Evolutionary conservation across 2,797 vertebrate species (phyloP).

Genomic region (Liparis tanakae): DNA sequence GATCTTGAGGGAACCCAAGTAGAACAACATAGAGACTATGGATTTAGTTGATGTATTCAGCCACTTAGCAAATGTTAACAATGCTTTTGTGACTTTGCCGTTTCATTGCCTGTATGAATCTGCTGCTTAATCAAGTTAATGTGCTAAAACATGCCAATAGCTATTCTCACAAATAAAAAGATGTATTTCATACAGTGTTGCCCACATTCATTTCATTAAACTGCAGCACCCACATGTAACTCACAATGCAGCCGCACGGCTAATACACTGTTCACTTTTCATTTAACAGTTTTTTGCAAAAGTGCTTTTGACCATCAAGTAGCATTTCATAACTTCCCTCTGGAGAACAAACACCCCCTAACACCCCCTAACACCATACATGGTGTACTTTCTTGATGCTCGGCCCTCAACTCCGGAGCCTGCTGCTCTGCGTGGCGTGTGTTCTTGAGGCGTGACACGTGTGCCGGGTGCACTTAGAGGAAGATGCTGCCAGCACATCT

Average conservation of each 20-base stretch:
- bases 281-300: background rate
- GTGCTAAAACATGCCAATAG: background rate
- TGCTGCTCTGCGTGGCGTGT: conserved; percentile 1
- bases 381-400: background rate
- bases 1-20: background rate
- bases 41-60: background rate
- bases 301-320: background rate
- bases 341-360: background rate
- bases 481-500: conserved; percentile 31
- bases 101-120: background rate
- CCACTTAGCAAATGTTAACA: conserved; percentile 1
- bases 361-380: background rate
- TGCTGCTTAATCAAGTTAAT: conserved; percentile 5
- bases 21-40: conserved; percentile 7
- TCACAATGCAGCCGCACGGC: too few relatives aligned
- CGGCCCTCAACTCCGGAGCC: background rate
- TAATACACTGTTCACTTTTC: background rate
- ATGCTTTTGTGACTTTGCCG: background rate
- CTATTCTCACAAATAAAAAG: conserved; percentile 27
- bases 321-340: background rate
- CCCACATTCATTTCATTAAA: conserved; percentile 11
- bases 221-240: background rate
- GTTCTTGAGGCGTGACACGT: conserved; percentile 17
- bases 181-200: background rate
- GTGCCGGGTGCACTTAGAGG: conserved; percentile 11